Evolutionary conservation across 1,140 invertebrate genomes (phyloP), one percentile per base, ranked within the genome.

Genomic region (Plodia interpunctella): DNA sequence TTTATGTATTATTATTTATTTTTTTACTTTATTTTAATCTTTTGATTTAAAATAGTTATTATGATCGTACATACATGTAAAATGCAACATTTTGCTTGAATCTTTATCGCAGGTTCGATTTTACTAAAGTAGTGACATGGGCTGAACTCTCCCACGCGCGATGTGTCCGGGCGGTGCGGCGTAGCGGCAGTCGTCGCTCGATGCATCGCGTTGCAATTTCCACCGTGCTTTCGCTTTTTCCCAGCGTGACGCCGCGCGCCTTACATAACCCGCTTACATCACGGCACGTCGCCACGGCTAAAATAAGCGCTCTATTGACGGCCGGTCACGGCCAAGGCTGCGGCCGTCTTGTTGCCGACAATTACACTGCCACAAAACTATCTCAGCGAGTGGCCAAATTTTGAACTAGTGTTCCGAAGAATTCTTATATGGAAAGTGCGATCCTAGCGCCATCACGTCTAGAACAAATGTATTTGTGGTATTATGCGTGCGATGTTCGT

Each of bases 291-390:
- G 82, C 79, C 68, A 75, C 74, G 68, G 74, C 85, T 86, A 88
- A 86, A 88, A 87, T 87, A 85, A 82, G 72, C 80, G 78, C 65
- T 80, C 78, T 83, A 83, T 78, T 71, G 64, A 73, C 70, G 65
- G 59, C 68, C 83, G 85, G 85, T 88, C 85, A 88, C 79, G 83
- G 85, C 85, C 85, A 88, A 88, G 85, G 85, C 83, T 85, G 75
- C 71, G 74, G 38, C 38, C 73, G 76, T 66, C 69, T 72, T 66
- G 76, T 75, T 74, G 71, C 62, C 72, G 72, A 80, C 85, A 88
- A 88, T 88, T 85, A 84, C 80, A 68, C 78, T 71, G 74, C 70
- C 80, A 71, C 51, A 15, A 44, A 15, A n/a, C 15, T 44, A 44
- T 44, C 38, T 44, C 13, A 44, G n/a, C 13, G 13, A 44, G 38